Percentiles rank a stretch among this genome's conserved stretches.
These are phyloP conservation scores for Amphiduros pacificus DNA, from an alignment of 2,888 invertebrate genomes.

Conservation along the genomic window DNA sequence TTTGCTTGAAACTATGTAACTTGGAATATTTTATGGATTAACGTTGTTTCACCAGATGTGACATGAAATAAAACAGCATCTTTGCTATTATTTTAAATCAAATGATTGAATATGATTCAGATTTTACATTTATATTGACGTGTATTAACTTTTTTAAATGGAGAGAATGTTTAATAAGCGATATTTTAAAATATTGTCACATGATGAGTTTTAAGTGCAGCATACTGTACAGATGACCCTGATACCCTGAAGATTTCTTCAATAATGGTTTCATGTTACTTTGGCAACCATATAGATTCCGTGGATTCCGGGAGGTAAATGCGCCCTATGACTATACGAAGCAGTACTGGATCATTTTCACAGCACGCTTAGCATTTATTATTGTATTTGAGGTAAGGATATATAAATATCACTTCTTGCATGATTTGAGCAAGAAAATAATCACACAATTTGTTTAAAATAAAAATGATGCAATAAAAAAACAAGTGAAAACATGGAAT, in stretches of 20 bases:
- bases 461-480: no score
- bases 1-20: no score
- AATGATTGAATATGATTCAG: no score
- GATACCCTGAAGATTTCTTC: not conserved
- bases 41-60: no score
- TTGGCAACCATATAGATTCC: not conserved
- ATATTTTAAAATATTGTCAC: not conserved
- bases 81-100: no score
- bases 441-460: not conserved
- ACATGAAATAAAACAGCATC: no score
- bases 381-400: constrained; percentile 56
- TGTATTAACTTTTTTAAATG: no score
- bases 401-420: not conserved
- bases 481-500: no score
- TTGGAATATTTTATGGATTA: no score
- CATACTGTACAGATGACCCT: not conserved
- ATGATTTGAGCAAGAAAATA: not conserved
- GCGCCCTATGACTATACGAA: constrained; percentile 65
- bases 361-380: constrained; percentile 65
- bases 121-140: no score
- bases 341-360: constrained; percentile 90
- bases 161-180: not conserved
- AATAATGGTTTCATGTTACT: no score
- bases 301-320: constrained; percentile 24
- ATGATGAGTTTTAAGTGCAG: not conserved